Evolutionary conservation across 2,797 vertebrate species (phyloP), one percentile per base, ranked within the genome.

Genomic region (Phoxinus dragarum): DNA sequence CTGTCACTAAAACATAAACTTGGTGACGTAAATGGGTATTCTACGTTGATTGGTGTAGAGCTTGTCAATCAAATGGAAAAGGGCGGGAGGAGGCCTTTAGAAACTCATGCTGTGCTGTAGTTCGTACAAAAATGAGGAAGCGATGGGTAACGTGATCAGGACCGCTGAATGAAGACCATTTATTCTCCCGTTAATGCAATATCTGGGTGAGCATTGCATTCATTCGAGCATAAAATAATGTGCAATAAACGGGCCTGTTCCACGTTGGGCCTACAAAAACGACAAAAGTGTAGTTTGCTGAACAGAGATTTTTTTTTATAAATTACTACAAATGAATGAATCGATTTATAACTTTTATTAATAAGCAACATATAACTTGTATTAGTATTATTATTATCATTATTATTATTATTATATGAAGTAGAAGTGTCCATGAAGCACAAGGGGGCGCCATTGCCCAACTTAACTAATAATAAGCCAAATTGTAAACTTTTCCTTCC

Each of bases 41-140:
- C 21, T 1, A 5, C 68, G 66, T 0, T 71, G 73, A 95, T 95
- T 95, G 92, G 95, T 27, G 52, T 2, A 0, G 14, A 0, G 2
- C 21, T 49, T 83, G 91, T 90, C 86, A 17, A 16, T 94, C 91
- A 89, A 82, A 2, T 12, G 16, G 3, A 23, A 73, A 87, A 5
- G 81, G 87, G 91, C 90, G 80, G 87, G 88, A 27, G 56, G 14
- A 23, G 42, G n/a, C 64, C 16, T 44, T 44, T 40, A 78, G 89
- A 88, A 86, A 84, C 80, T 87, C 81, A 77, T 80, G 89, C 77
- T 86, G 68, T 14, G 78, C 40, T 71, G 16, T 74, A 88, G 40
- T 87, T 88, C 3, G 90, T 92, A 91, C 92, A 91, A 91, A 92
- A 91, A 93, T 91, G 82, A 94, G 93, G 94, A 95, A 95, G 94